A percentile compares a stretch with the other conserved stretches of the same genome.
Evolutionary conservation across 2,888 invertebrate species (phyloP).

Genomic region (Stomorhina lunata): DNA sequence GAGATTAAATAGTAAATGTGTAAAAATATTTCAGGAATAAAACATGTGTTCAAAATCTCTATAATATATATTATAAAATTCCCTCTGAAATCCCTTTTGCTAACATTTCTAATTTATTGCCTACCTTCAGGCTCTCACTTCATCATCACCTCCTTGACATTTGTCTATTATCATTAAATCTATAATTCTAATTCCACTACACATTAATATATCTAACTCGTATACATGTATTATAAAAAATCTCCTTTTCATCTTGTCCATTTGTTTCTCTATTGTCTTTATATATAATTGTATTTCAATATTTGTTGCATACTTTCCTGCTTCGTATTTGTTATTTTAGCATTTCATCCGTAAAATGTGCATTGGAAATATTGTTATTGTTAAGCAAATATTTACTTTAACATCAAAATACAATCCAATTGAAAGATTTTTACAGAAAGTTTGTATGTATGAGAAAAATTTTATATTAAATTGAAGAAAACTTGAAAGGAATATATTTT

Average conservation of each 20-base stretch:
- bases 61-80: not conserved
- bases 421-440: not conserved
- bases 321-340: not conserved
- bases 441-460: too few relatives aligned
- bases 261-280: not conserved
- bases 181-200: not conserved
- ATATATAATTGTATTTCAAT: not conserved
- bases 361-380: not conserved
- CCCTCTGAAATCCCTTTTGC: not conserved
- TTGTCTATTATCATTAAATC: not conserved
- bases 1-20: not conserved
- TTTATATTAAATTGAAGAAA: too few relatives aligned
- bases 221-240: not conserved
- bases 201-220: not conserved
- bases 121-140: not conserved
- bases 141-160: too few relatives aligned
- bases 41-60: not conserved
- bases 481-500: too few relatives aligned
- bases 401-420: not conserved
- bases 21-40: not conserved
- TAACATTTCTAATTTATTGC: not conserved
- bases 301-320: not conserved
- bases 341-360: not conserved
- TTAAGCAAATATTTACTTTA: not conserved
- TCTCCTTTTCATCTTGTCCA: not conserved